Base-by-base conservation (phyloP, 2,113 vertebrate species). In the Semicossyphus pulcher region DNA sequence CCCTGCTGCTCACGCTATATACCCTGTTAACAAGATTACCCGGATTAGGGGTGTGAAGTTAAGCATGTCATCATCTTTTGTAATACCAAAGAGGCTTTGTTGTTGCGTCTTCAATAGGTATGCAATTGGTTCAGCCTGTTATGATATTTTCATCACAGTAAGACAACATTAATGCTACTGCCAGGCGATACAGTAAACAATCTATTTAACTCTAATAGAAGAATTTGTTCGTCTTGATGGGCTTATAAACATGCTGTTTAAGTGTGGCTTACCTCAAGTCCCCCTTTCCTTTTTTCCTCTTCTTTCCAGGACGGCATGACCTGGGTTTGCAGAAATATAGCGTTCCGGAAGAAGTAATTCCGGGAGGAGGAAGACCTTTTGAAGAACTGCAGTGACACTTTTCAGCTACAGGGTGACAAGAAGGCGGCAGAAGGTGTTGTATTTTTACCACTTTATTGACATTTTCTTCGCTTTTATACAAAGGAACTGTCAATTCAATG, bases 291-390 rank as follows among this genome's bases (percentile, higher is more conserved):
- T n/a, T n/a, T 73, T 8, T 39, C 10, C 26, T 10, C 16, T 34
- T 56, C 11, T 67, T 78, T 74, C 12, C 65, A 94, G 93, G 93
- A 93, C n/a, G 93, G 93, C 44, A 93, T 94, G 92, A 87, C 66
- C 2, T 94, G 93, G 92, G 88, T 93, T 44, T 94, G 93, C 84
- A 91, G 84, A 81, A 91, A 93, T 76, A 87, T 92, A 63, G 59
- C 60, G 2, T 59, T 86, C 51, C 70, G 51, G 32, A 93, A 88
- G 76, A 93, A 85, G 85, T 93, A 51, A 89, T 8, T 7, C 10
- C 23, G 37, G 20, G 66, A 37, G 31, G 41, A 16, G 18, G 23
- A 66, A 48, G 4, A 63, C 47, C 44, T 0, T 12, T 2, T 41
- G 66, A 75, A 53, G 52, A 41, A 65, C 26, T 59, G 11, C 25